Evolutionary conservation across 2,888 invertebrate genomes (phyloP), one percentile per base, ranked within the genome.

Genomic region (Meliscaeva auricollis): DNA sequence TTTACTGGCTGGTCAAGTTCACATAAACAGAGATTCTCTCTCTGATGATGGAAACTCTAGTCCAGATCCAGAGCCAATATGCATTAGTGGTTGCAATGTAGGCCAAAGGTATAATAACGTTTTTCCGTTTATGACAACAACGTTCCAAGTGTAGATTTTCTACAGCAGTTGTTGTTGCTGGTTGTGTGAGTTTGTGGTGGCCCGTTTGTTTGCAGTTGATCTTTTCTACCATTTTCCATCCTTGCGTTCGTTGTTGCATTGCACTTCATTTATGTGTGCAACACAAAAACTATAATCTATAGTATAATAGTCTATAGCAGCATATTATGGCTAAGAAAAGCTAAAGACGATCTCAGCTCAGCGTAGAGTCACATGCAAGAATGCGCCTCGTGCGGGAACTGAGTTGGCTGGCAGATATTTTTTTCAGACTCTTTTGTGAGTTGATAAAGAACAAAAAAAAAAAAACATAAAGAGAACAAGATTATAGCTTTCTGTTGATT

Each of bases 41-140:
- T 69, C 32, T 64, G 30, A 3, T 8, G n/a, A n/a, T n/a, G n/a
- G 2, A 38, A 64, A 46, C 46, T 32, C 52, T 48, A 54, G 69
- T 64, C 66, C 35, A 72, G 82, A 77, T 60, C 30, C 66, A 72
- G 9, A 50, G 44, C 48, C 66, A 66, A 66, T 66, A 66, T 50
- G 50, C 66, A 66, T 32, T 35, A 68, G 72, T 72, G 76, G 54
- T 35, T 73, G 48, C 68, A 76, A 85, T 73, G 72, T 81, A 85
- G 85, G 85, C 85, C 85, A 85, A 85, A 85, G 72, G 81, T 85
- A 85, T 85, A 80, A 80, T 80, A 85, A 85, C 81, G 76, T 76
- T 66, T 85, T 77, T 76, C 80, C 81, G 62, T 73, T 85, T 81
- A 85, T 56, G 85, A 85, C 80, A 80, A 72, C 68, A 80, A 68